Conservation (phyloP, 2,797 vertebrate species). For the Arnoldichthys spilopterus region DNA sequence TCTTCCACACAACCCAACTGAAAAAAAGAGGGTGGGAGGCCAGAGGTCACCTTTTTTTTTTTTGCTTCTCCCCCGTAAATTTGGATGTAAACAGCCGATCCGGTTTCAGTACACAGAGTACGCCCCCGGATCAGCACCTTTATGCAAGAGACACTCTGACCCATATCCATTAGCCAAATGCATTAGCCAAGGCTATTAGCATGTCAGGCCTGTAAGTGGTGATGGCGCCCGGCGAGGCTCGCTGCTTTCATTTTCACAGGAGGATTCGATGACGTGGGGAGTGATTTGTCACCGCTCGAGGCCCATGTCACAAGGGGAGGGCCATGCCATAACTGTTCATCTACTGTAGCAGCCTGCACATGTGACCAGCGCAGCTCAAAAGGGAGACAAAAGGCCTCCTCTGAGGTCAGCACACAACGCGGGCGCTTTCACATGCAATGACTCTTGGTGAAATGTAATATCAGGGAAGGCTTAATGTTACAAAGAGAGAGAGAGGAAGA, state of each 20-base stretch:
- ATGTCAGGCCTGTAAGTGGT: constrained; percentile 26
- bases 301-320: constrained; percentile 10
- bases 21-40: constrained; percentile 7
- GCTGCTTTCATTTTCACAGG: constrained; percentile 44
- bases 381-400: constrained; percentile 41
- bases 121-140: constrained; percentile 4
- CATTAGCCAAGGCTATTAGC: constrained; percentile 33
- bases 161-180: constrained; percentile 38
- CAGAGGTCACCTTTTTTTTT: constrained; percentile 1
- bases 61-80: constrained; percentile 1
- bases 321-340: neutral
- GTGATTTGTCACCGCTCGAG: constrained; percentile 43
- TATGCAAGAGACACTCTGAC: neutral
- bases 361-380: constrained; percentile 31
- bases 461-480: constrained; percentile 24
- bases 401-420: constrained; percentile 48
- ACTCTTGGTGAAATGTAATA: constrained; percentile 44
- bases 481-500: constrained; percentile 10
- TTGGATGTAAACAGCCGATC: constrained; percentile 15
- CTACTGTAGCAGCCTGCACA: constrained; percentile 39
- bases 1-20: constrained; percentile 12
- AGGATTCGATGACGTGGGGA: constrained; percentile 38
- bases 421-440: constrained; percentile 48
- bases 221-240: constrained; percentile 3
- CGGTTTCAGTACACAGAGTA: neutral